Conservation (phyloP, 2,888 invertebrate species). For the Cartodere bifasciata region DNA sequence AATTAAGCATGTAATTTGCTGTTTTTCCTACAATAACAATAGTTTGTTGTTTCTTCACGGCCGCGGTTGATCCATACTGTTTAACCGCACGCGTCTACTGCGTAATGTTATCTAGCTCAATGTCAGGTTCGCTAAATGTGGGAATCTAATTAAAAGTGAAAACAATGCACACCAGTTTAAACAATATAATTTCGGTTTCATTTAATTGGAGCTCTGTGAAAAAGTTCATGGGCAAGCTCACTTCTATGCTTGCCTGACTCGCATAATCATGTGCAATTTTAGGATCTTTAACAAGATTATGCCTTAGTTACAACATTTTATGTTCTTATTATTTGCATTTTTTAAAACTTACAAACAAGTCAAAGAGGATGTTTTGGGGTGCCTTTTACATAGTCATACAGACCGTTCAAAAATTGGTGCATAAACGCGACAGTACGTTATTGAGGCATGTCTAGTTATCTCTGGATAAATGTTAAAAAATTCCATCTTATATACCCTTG, state of each 20-base stretch:
- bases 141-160: conserved; percentile 31
- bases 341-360: too few species aligned
- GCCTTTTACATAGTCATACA: too few species aligned
- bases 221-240: conserved; percentile 13
- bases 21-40: conserved; percentile 21
- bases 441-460: too few species aligned
- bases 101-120: conserved; percentile 32
- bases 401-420: too few species aligned
- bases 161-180: conserved; percentile 23
- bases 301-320: too few species aligned
- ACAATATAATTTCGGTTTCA: conserved; percentile 12
- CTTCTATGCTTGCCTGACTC: conserved; percentile 9
- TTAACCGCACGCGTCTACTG: conserved; percentile 21
- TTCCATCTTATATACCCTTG: too few species aligned
- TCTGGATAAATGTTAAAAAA: too few species aligned
- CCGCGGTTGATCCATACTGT: conserved; percentile 20
- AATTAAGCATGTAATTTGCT: conserved; percentile 24
- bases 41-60: conserved; percentile 23
- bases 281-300: too few species aligned
- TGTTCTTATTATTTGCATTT: too few species aligned
- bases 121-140: conserved; percentile 31
- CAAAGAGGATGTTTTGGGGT: too few species aligned
- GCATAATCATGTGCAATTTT: too few species aligned
- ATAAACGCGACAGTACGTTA: too few species aligned
- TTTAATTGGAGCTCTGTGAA: conserved; percentile 13